Percentiles rank a stretch among this genome's conserved stretches.
Evolutionary conservation across 2,113 vertebrate genomes (phyloP).

Genomic region (Prionailurus viverrinus): DNA sequence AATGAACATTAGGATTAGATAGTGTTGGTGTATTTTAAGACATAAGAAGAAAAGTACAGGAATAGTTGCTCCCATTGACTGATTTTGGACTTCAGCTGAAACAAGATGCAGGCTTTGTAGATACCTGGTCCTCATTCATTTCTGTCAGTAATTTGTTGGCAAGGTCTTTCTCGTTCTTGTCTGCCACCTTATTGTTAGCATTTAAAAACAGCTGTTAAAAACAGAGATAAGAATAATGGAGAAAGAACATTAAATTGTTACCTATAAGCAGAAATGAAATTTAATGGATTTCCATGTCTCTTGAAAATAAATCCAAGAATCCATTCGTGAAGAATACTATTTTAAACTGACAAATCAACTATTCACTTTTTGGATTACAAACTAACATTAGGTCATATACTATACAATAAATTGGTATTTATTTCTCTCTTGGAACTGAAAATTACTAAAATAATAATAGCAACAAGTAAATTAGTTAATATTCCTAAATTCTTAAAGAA

Average conservation of each 20-base stretch:
- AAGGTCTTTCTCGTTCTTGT: slow-evolving; percentile 99
- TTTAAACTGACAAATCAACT: slow-evolving; percentile 52
- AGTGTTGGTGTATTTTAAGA: slow-evolving; percentile 64
- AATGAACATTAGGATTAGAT: slow-evolving; percentile 54
- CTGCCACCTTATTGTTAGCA: slow-evolving; percentile 96
- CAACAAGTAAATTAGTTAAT: slow-evolving; percentile 39
- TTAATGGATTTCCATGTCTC: slow-evolving; percentile 75
- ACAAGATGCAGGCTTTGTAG: slow-evolving; percentile 87
- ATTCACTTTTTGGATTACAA: slow-evolving; percentile 23
- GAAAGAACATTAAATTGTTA: slow-evolving; percentile 87
- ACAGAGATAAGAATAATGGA: slow-evolving; percentile 92
- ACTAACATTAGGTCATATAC: slow-evolving; percentile 33
- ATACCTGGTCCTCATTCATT: slow-evolving; percentile 99
- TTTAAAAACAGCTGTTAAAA: slow-evolving; percentile 98
- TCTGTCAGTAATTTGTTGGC: slow-evolving; percentile 99
- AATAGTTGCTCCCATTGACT: slow-evolving; percentile 86
- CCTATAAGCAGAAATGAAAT: slow-evolving; percentile 75
- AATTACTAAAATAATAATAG: slow-evolving; percentile 17
- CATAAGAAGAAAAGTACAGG: slow-evolving; percentile 90
- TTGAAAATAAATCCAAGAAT: slow-evolving; percentile 56
- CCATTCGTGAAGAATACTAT: slow-evolving; percentile 55
- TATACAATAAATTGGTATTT: not conserved
- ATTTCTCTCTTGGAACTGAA: not conserved
- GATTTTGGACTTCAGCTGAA: slow-evolving; percentile 83
- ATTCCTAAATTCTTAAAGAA: slow-evolving; percentile 51